Evolutionary conservation across 2,113 vertebrate genomes (phyloP), one percentile per base, ranked within the genome.

Genomic region (Oncorhynchus clarkii): DNA sequence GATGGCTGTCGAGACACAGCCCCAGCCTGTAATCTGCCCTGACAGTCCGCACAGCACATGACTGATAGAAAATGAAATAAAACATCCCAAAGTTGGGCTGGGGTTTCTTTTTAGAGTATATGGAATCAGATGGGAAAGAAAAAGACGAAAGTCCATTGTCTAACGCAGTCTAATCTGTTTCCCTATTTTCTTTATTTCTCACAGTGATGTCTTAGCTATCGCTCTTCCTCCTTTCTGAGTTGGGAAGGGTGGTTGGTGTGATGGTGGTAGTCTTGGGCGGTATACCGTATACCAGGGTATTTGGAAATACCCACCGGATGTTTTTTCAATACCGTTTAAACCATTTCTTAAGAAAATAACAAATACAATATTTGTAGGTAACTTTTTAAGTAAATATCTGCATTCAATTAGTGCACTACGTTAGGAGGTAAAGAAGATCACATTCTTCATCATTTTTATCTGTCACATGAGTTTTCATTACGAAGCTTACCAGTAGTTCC

Each of bases 1-100:
- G 92, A 92, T 90, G 89, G 91, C 90, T 92, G 92, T 91, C 91
- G 89, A 87, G 83, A 84, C 90, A 87, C 86, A 76, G 78, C 86
- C 85, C 86, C 78, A 82, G 59, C 82, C 81, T 92, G 89, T 93
- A 91, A 93, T 93, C 88, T 88, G 83, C 80, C 85, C 89, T 92
- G 92, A 93, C 92, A 94, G 89, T 85, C 85, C 82, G 80, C 75
- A 82, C 80, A 73, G 83, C 76, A 74, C 89, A 87, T 89, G 87
- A 92, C 86, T 89, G 88, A 92, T 88, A 90, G 90, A 88, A 90
- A 82, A 88, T 85, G 67, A 84, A 84, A 79, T 65, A 82, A 82
- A 85, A 76, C 80, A 68, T 76, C 81, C 81, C 68, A 70, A 81
- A 54, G 7, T 18, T 9, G 11, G 8, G 39, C 29, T 20, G 4